These are phyloP conservation scores for Oophaga pumilio DNA, from an alignment of 2,113 vertebrate genomes.

Conservation along the genomic window DNA sequence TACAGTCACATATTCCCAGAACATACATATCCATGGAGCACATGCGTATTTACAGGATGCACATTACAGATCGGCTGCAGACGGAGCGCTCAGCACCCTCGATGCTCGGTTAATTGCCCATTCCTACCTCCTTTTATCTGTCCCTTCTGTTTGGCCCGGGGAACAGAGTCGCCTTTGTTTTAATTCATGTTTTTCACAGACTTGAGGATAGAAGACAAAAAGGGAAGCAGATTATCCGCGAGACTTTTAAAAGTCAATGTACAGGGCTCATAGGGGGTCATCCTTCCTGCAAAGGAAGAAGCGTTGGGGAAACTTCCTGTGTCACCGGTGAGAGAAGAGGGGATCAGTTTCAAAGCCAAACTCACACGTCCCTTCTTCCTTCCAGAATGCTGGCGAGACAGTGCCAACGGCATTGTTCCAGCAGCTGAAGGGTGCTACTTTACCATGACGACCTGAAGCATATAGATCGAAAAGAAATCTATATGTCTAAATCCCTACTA, in stretches of 20 bases:
- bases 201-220: conserved; percentile 51
- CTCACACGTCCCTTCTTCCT: conserved; percentile 16
- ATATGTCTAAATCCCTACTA: neutral
- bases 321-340: conserved; percentile 42
- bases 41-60: neutral
- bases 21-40: neutral
- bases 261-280: conserved; percentile 66
- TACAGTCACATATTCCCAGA: neutral
- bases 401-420: conserved; percentile 2
- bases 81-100: neutral
- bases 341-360: conserved; percentile 69
- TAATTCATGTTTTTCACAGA: conserved; percentile 39
- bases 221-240: conserved; percentile 63
- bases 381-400: neutral
- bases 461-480: neutral
- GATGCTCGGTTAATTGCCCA: conserved; percentile 34
- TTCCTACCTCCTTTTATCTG: conserved; percentile 56
- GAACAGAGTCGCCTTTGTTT: conserved; percentile 63
- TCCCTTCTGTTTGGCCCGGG: conserved; percentile 61
- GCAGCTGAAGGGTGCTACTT: neutral
- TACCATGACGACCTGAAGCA: neutral
- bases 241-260: conserved; percentile 59
- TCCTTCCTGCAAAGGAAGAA: conserved; percentile 73
- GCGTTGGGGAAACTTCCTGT: conserved; percentile 65
- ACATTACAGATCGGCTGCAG: neutral